These are phyloP conservation scores for Doryteuthis pealeii DNA, from an alignment of 1,140 invertebrate species.

Conservation along the genomic window DNA sequence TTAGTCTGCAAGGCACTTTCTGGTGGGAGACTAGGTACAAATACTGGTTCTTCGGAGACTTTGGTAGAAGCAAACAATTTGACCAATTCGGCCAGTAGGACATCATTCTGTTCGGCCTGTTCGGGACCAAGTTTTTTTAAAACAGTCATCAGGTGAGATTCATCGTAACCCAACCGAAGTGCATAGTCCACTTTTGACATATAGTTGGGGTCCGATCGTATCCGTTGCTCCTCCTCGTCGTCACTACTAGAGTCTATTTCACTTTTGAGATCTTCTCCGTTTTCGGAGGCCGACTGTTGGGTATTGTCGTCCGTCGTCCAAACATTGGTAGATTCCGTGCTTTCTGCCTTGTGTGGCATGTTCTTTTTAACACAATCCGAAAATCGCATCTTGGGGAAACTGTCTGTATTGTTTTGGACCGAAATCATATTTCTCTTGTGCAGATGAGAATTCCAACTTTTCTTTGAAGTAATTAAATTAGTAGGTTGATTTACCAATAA, in stretches of 20 bases:
- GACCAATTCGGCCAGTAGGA: conserved; percentile 75
- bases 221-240: conserved; percentile 15
- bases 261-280: neutral
- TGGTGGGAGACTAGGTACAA: neutral
- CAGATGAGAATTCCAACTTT: too few relatives aligned
- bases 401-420: too few relatives aligned
- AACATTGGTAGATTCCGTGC: too few relatives aligned
- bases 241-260: conserved; percentile 11
- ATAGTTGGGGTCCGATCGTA: conserved; percentile 33
- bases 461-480: too few relatives aligned
- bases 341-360: too few relatives aligned
- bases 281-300: neutral
- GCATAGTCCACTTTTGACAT: conserved; percentile 74
- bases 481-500: too few relatives aligned
- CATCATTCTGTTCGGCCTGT: conserved; percentile 74
- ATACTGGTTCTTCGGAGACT: conserved; percentile 7
- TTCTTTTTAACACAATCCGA: too few relatives aligned
- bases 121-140: conserved; percentile 79
- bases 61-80: conserved; percentile 52
- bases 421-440: too few relatives aligned
- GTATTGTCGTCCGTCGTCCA: too few relatives aligned
- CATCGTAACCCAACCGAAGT: conserved; percentile 87
- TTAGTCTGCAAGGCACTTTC: conserved; percentile 1
- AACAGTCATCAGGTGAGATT: conserved; percentile 79
- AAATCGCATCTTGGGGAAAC: too few relatives aligned